Evolutionary conservation across 2,888 invertebrate genomes (phyloP).

Genomic region (Zelleria hepariella): DNA sequence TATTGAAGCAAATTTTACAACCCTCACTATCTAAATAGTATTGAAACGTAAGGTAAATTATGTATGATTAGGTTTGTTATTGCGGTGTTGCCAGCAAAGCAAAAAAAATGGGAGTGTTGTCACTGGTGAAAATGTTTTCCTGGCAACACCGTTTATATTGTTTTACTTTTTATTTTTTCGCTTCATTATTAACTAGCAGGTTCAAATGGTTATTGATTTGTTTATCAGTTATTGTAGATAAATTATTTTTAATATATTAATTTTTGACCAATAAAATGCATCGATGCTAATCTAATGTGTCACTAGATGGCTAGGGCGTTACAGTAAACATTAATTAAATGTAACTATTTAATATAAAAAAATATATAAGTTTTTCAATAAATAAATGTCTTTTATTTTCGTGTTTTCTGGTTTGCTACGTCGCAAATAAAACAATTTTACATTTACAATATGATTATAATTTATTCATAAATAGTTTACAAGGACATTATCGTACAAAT

Average conservation of each 20-base stretch:
- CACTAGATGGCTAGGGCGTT: slow-evolving; percentile 60
- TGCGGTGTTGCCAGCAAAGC: slow-evolving; percentile 26
- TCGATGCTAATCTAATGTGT: slow-evolving; percentile 59
- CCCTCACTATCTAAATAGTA: slow-evolving; percentile 36
- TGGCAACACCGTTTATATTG: slow-evolving; percentile 31
- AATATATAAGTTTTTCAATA: slow-evolving; percentile 68
- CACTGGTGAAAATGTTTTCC: slow-evolving; percentile 14
- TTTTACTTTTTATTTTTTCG: slow-evolving; percentile 28
- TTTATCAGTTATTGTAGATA: slow-evolving; percentile 60
- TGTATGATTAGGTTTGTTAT: slow-evolving; percentile 23
- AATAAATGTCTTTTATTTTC: slow-evolving; percentile 22
- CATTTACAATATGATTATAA: slow-evolving; percentile 66
- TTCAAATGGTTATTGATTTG: slow-evolving; percentile 49
- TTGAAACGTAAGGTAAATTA: slow-evolving; percentile 36
- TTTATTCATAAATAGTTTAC: slow-evolving; percentile 72
- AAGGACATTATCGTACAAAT: slow-evolving; percentile 68
- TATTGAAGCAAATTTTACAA: slow-evolving; percentile 25
- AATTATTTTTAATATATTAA: slow-evolving; percentile 64
- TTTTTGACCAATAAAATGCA: slow-evolving; percentile 66
- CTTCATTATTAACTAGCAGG: slow-evolving; percentile 38
- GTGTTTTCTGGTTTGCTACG: not conserved
- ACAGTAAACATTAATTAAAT: slow-evolving; percentile 71
- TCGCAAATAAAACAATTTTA: slow-evolving; percentile 37
- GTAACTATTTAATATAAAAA: slow-evolving; percentile 70
- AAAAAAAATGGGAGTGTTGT: not conserved